phyloP scores from a whole-genome alignment of 92 coral and sea anemone genomes.

The Epizoanthus stellaris region DNA sequence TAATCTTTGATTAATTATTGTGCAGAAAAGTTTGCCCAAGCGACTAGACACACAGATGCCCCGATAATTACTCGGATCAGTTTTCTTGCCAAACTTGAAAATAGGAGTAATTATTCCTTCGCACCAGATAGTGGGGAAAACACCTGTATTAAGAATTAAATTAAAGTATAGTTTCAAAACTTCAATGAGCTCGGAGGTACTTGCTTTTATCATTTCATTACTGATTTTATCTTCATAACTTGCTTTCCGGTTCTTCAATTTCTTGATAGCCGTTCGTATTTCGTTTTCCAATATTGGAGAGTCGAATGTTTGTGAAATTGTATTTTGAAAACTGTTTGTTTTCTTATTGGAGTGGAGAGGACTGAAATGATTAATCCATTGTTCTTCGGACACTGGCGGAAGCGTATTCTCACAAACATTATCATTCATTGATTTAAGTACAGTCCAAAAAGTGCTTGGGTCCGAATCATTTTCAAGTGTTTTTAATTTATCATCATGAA shows the following conservation, averaged over 20 bases:
- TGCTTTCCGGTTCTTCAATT: conserved; percentile 51
- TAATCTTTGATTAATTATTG: no score
- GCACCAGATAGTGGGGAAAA: no score
- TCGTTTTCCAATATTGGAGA: conserved; percentile 34
- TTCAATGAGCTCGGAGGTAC: conserved; percentile 20
- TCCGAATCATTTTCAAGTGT: conserved; percentile 16
- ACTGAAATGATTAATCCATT: conserved; percentile 46
- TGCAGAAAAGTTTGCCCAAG: no score
- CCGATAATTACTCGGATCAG: no score
- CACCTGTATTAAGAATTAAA: conserved; percentile 19
- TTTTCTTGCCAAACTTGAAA: no score
- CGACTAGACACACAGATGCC: no score
- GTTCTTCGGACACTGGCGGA: conserved; percentile 42
- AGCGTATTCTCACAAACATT: conserved; percentile 1
- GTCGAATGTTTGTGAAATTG: not conserved
- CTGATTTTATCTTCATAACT: conserved; percentile 37
- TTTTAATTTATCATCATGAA: conserved; percentile 4
- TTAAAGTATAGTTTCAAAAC: conserved; percentile 47
- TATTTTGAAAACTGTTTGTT: not conserved
- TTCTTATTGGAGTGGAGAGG: conserved; percentile 15
- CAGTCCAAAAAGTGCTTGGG: conserved; percentile 33
- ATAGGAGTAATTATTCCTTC: no score
- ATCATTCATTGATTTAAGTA: conserved; percentile 44
- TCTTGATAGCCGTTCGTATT: conserved; percentile 15
- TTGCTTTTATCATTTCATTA: conserved; percentile 58